Percentiles rank a stretch among this genome's conserved stretches.
Conservation (phyloP, 2,797 vertebrate genomes). For the Macropus fuliginosus region DNA sequence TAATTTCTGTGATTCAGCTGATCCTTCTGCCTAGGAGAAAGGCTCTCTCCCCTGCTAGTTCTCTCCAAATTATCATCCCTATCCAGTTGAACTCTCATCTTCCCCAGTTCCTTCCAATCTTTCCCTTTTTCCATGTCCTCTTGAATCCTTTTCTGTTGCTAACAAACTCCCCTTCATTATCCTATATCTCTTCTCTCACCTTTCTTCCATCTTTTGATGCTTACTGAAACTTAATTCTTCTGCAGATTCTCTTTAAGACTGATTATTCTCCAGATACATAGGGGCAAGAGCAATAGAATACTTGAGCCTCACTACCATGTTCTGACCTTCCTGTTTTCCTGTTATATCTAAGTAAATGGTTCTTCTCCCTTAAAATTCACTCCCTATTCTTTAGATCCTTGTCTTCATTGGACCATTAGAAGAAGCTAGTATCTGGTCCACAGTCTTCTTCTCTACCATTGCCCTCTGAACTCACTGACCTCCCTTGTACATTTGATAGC, state of each 20-base stretch:
- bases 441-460: background rate
- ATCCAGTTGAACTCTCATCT: background rate
- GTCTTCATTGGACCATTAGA: background rate
- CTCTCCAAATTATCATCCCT: background rate
- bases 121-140: background rate
- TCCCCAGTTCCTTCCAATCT: background rate
- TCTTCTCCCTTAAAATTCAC: background rate
- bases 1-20: background rate
- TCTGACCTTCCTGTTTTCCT: background rate
- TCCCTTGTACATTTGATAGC: background rate
- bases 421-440: background rate
- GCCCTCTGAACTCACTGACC: background rate
- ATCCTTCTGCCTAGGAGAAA: background rate
- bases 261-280: background rate
- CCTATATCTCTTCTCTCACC: background rate
- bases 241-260: background rate
- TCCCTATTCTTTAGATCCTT: background rate
- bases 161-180: background rate
- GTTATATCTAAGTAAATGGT: background rate
- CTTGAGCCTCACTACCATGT: background rate
- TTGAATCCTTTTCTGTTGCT: background rate
- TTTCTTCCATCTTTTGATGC: background rate
- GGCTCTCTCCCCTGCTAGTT: background rate
- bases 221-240: background rate
- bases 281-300: background rate